Conservation (phyloP, 2,888 invertebrate species). For the Loripinus fragilis region DNA sequence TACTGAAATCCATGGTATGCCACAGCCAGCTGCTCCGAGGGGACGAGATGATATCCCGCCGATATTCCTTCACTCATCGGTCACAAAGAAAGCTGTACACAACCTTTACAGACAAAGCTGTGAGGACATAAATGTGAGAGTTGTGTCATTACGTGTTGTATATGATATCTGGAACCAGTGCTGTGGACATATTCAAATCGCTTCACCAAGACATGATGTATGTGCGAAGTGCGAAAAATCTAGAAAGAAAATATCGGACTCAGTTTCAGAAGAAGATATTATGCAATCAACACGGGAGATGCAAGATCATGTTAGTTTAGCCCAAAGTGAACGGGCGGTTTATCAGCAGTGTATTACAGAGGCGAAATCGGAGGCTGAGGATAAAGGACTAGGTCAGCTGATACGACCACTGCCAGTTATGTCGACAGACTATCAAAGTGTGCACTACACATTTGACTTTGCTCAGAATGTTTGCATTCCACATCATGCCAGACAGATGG, state of each 20-base stretch:
- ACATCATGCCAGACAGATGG: constrained; percentile 3
- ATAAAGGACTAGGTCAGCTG: neutral
- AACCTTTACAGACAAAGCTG: neutral
- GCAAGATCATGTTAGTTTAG: neutral
- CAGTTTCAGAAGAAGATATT: neutral
- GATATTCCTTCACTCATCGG: neutral
- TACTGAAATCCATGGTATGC: neutral
- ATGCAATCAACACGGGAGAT: neutral
- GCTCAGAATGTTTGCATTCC: constrained; percentile 10
- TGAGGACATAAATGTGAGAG: neutral
- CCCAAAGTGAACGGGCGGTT: neutral
- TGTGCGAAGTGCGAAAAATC: neutral
- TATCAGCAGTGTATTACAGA: neutral
- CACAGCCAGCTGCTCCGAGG: constrained; percentile 12
- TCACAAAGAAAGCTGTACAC: neutral
- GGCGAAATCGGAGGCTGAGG: neutral
- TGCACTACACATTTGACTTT: constrained; percentile 6
- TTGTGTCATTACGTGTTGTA: neutral
- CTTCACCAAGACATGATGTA: no score
- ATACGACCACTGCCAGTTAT: neutral
- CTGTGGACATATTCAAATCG: no score
- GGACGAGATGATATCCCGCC: neutral
- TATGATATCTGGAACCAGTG: neutral
- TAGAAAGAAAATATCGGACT: neutral
- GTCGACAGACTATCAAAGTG: neutral